These are phyloP conservation scores for Trididemnum clinides DNA, from an alignment of 23 tunicate genomes.

Conservation along the genomic window DNA sequence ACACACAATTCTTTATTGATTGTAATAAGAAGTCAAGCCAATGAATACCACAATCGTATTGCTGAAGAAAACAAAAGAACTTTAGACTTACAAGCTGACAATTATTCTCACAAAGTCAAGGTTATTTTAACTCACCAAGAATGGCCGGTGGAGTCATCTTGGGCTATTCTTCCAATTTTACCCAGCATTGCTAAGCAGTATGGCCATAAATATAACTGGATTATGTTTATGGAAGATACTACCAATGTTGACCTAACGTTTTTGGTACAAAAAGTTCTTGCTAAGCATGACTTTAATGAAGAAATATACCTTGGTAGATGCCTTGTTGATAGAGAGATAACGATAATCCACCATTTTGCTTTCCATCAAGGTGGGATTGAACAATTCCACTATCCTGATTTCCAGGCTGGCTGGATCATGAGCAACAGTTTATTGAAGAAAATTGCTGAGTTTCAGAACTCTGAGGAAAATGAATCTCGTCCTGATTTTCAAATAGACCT, in stretches of 20 bases:
- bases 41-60: constrained; percentile 39
- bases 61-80: constrained; percentile 27
- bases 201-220: constrained; percentile 66
- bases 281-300: constrained; percentile 45
- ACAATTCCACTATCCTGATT: constrained; percentile 76
- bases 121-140: constrained; percentile 61
- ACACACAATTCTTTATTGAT: constrained; percentile 19
- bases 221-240: constrained; percentile 81
- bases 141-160: constrained; percentile 82
- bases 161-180: constrained; percentile 71
- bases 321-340: constrained; percentile 51
- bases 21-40: constrained; percentile 66
- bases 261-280: constrained; percentile 28
- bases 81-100: constrained; percentile 40
- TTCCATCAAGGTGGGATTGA: constrained; percentile 34
- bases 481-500: constrained; percentile 84
- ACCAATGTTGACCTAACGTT: constrained; percentile 54
- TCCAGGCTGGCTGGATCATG: constrained; percentile 79
- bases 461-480: background rate
- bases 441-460: constrained; percentile 33
- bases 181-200: constrained; percentile 60
- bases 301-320: constrained; percentile 61
- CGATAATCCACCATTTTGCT: constrained; percentile 89
- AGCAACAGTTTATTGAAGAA: constrained; percentile 33
- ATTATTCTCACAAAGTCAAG: constrained; percentile 31